phyloP scores from a whole-genome alignment of 2,888 invertebrate species.

The Synergus itoensis region DNA sequence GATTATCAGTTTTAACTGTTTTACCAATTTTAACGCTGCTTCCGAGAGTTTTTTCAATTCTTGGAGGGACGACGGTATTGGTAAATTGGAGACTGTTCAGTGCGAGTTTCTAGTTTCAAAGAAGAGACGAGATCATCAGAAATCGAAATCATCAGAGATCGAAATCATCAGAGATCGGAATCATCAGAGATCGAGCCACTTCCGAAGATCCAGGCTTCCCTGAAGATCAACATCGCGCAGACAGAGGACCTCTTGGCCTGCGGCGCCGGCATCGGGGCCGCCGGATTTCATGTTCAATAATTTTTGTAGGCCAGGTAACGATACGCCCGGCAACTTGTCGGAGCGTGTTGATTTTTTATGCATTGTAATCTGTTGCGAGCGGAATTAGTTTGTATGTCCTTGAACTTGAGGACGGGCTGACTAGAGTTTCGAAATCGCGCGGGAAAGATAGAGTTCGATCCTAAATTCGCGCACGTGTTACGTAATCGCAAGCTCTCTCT shows the following conservation, averaged over 20 bases:
- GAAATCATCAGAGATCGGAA: too few species aligned
- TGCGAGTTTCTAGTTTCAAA: neutral
- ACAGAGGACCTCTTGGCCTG: slow-evolving; percentile 76
- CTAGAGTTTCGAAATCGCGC: neutral
- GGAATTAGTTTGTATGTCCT: neutral
- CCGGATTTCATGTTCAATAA: slow-evolving; percentile 83
- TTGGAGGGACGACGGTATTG: neutral
- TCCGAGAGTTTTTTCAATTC: neutral
- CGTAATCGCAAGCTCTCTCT: neutral
- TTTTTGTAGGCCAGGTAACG: slow-evolving; percentile 84
- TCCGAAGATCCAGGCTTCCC: slow-evolving; percentile 24
- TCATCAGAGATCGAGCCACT: neutral
- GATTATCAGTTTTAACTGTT: neutral
- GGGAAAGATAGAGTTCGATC: slow-evolving; percentile 4
- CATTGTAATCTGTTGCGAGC: neutral
- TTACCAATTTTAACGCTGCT: too few species aligned
- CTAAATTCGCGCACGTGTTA: neutral
- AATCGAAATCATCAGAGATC: too few species aligned
- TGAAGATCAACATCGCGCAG: slow-evolving; percentile 44
- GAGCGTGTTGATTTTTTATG: slow-evolving; percentile 28
- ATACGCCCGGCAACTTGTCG: slow-evolving; percentile 79
- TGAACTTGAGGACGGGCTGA: slow-evolving; percentile 6
- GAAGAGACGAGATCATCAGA: neutral
- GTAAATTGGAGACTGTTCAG: slow-evolving; percentile 1
- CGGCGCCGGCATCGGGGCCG: slow-evolving; percentile 80